Evolutionary conservation across 2,888 invertebrate species (phyloP).

Genomic region (Meiosimyza decipiens): DNA sequence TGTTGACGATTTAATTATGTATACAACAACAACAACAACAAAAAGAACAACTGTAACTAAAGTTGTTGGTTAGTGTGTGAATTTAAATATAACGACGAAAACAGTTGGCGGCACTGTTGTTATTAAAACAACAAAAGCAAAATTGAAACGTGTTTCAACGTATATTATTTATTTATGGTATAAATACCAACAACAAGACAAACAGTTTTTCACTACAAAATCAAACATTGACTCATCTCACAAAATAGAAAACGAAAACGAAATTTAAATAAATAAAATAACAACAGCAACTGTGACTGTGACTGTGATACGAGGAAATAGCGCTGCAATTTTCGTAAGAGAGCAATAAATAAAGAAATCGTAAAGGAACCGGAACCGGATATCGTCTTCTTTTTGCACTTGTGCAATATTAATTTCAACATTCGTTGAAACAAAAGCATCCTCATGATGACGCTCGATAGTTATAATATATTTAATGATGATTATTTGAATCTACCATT

Average conservation of each 20-base stretch:
- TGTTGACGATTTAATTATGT: neutral
- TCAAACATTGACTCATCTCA: constrained; percentile 36
- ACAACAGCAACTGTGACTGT: neutral
- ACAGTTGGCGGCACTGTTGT: neutral
- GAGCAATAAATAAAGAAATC: neutral
- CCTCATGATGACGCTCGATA: constrained; percentile 62
- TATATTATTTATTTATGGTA: constrained; percentile 33
- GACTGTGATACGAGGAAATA: constrained; percentile 14
- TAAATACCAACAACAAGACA: constrained; percentile 7
- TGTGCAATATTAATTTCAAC: constrained; percentile 1
- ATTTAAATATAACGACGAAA: constrained; percentile 10
- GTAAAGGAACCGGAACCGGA: constrained; percentile 13
- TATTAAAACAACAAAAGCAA: neutral
- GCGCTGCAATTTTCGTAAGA: neutral
- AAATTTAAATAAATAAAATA: constrained; percentile 20
- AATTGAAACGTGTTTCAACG: constrained; percentile 26
- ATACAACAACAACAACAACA: constrained; percentile 12
- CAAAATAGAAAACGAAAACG: constrained; percentile 31
- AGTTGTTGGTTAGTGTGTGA: neutral
- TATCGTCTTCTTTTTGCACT: neutral
- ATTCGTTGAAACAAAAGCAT: constrained; percentile 13
- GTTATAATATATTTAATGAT: constrained; percentile 60
- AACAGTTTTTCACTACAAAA: constrained; percentile 33
- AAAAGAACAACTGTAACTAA: neutral
- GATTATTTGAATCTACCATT: constrained; percentile 61